Evolutionary conservation across 2,797 vertebrate species (phyloP).

Genomic region (Pampus argenteus): DNA sequence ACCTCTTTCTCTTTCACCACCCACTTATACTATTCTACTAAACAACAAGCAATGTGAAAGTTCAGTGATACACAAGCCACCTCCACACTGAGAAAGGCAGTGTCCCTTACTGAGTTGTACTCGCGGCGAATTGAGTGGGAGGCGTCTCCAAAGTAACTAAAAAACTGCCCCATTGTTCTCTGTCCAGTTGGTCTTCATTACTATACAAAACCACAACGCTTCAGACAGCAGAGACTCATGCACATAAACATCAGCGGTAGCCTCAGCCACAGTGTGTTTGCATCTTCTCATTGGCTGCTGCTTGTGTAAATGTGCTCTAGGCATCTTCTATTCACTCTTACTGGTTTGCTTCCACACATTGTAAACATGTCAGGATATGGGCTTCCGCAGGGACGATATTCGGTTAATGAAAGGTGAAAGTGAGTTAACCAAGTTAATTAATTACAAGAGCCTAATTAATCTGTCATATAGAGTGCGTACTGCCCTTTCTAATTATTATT

Average conservation of each 20-base stretch:
- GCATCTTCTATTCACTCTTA: conserved; percentile 5
- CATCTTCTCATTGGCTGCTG: neutral
- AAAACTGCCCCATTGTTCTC: conserved; percentile 22
- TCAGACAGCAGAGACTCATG: neutral
- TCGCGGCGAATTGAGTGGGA: conserved; percentile 32
- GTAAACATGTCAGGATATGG: conserved; percentile 22
- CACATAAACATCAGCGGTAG: neutral
- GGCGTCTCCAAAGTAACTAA: conserved; percentile 27
- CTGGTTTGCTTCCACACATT: neutral
- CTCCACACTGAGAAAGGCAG: conserved; percentile 7
- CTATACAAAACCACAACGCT: conserved; percentile 15
- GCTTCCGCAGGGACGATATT: neutral
- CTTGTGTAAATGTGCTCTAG: neutral
- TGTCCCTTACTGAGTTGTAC: conserved; percentile 15
- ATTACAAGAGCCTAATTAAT: neutral
- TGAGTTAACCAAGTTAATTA: conserved; percentile 1
- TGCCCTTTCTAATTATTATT: neutral
- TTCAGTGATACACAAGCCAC: neutral
- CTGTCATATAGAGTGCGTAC: neutral
- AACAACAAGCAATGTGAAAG: conserved; percentile 6
- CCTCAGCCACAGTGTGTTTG: neutral
- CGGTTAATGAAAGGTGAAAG: neutral
- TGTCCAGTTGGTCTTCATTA: conserved; percentile 7
- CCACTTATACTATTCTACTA: conserved; percentile 11
- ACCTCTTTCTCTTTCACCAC: conserved; percentile 13